Conservation (phyloP, 2,113 vertebrate species). For the Hymenochirus boettgeri region DNA sequence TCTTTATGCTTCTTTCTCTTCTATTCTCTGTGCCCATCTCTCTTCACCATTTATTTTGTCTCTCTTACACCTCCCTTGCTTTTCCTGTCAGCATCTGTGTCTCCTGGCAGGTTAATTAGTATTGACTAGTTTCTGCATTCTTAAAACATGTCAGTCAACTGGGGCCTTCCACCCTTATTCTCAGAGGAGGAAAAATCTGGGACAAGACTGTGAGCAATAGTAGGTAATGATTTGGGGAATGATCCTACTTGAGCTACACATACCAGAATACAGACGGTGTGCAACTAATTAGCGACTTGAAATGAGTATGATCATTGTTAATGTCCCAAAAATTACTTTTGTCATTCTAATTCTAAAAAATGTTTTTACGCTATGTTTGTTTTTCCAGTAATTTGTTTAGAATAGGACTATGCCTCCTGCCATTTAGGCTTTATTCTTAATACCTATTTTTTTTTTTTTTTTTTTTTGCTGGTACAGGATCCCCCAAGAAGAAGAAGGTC, state of each 20-base stretch:
- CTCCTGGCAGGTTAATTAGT: conserved; percentile 42
- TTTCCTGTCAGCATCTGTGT: conserved; percentile 39
- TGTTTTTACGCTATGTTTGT: no score
- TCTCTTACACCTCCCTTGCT: not conserved
- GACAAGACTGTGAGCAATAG: conserved; percentile 34
- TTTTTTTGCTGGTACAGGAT: conserved; percentile 56
- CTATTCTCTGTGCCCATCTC: conserved; percentile 8
- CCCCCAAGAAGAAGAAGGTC: conserved; percentile 63
- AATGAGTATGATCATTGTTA: no score
- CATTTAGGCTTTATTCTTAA: no score
- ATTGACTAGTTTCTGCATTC: conserved; percentile 42
- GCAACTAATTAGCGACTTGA: no score
- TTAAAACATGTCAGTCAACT: conserved; percentile 40
- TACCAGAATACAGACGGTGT: no score
- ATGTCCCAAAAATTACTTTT: no score
- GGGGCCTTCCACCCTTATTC: conserved; percentile 31
- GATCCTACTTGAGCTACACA: no score
- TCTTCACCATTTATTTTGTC: not conserved
- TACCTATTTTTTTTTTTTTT: no score
- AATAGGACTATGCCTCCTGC: no score
- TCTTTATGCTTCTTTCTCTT: conserved; percentile 35
- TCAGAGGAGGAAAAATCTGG: conserved; percentile 34
- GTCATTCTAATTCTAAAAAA: no score
- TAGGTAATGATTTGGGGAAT: conserved; percentile 33
- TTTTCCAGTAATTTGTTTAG: no score